phyloP scores from a whole-genome alignment of 2,797 vertebrate genomes.

The Amazona finschi region DNA sequence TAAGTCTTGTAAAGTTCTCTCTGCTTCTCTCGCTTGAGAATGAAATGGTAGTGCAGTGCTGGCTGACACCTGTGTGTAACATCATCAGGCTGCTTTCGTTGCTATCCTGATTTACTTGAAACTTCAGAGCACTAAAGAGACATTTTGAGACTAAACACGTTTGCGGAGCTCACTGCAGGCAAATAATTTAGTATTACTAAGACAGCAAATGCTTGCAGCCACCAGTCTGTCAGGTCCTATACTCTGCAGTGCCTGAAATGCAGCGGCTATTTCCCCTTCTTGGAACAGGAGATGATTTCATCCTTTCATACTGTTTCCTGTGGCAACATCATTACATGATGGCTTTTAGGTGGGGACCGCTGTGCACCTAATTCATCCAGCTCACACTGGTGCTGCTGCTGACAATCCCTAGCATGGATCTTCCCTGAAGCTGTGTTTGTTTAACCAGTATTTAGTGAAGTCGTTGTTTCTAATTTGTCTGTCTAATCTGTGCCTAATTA shows the following conservation, averaged over 20 bases:
- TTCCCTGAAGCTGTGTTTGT: conserved; percentile 40
- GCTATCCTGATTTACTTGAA: background rate
- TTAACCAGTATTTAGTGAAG: conserved; percentile 17
- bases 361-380: background rate
- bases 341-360: background rate
- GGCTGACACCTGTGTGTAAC: background rate
- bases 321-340: background rate
- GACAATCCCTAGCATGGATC: background rate
- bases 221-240: background rate
- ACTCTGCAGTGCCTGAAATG: background rate
- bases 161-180: background rate
- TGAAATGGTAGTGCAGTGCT: background rate
- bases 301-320: conserved; percentile 1
- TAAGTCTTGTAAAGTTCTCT: background rate
- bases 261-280: background rate
- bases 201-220: background rate
- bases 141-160: background rate
- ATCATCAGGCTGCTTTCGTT: background rate
- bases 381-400: background rate
- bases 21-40: background rate
- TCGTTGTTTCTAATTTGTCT: conserved; percentile 40
- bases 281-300: conserved; percentile 46
- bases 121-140: background rate
- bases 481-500: conserved; percentile 45
- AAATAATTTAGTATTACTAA: background rate